phyloP scores from a whole-genome alignment of 2,888 invertebrate species.

The Halictus ligatus region DNA sequence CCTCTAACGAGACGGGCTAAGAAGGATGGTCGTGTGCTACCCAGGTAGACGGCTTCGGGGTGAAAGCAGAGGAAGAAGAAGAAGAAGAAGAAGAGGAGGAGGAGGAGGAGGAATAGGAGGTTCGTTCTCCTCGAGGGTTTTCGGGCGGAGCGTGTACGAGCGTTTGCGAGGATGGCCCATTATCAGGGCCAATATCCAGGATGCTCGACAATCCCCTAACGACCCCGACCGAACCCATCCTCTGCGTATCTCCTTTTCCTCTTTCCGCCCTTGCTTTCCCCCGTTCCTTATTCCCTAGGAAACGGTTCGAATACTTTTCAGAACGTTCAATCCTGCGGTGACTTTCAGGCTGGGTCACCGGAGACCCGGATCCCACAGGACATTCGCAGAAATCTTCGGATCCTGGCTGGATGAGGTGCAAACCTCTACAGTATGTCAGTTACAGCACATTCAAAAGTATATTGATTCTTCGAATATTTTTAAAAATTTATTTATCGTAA shows the following conservation, averaged over 20 bases:
- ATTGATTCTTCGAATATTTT: neutral
- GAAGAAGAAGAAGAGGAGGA: neutral
- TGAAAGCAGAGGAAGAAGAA: slow-evolving; percentile 32
- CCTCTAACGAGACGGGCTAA: slow-evolving; percentile 57
- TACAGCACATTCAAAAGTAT: neutral
- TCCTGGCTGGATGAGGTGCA: neutral
- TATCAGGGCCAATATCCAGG: slow-evolving; percentile 75
- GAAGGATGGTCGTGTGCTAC: slow-evolving; percentile 57
- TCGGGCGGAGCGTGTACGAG: slow-evolving; percentile 62
- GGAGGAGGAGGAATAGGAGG: slow-evolving; percentile 1
- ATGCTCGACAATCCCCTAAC: slow-evolving; percentile 74
- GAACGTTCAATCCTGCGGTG: neutral
- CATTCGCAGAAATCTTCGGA: neutral
- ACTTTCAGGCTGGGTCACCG: neutral
- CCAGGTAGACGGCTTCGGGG: slow-evolving; percentile 15
- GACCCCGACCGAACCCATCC: slow-evolving; percentile 48
- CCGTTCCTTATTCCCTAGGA: neutral
- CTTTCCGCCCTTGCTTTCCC: neutral
- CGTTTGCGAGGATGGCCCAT: slow-evolving; percentile 69
- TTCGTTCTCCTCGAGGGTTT: slow-evolving; percentile 57
- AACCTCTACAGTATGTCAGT: neutral
- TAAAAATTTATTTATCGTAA: neutral
- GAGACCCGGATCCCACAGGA: neutral
- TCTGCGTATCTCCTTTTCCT: slow-evolving; percentile 49
- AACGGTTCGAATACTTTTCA: slow-evolving; percentile 1